A percentile compares a stretch with the other conserved stretches of the same genome.
These are phyloP conservation scores for Scatophagus argus DNA, from an alignment of 2,113 vertebrate species.

Conservation along the genomic window DNA sequence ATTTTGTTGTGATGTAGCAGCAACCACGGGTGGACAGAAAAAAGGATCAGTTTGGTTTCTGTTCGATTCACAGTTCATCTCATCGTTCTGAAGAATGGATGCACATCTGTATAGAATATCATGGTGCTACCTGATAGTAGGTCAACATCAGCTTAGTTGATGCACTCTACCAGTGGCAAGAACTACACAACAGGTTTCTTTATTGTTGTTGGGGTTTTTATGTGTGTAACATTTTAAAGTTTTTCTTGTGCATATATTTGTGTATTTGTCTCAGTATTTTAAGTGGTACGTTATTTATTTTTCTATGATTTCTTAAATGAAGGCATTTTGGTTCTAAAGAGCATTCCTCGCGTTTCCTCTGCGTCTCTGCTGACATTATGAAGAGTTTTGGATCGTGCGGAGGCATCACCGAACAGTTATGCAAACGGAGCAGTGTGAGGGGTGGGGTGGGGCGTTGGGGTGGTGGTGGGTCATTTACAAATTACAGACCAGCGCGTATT, in stretches of 20 bases:
- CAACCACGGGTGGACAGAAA: conserved; percentile 19
- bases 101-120: conserved; percentile 48
- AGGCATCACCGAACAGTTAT: conserved; percentile 15
- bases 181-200: conserved; percentile 69
- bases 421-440: conserved; percentile 20
- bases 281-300: conserved; percentile 82
- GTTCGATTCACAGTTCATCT: conserved; percentile 45
- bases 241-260: conserved; percentile 72
- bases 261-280: conserved; percentile 79
- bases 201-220: conserved; percentile 63
- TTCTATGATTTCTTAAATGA: conserved; percentile 80
- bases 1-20: conserved; percentile 48
- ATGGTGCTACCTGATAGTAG: conserved; percentile 61
- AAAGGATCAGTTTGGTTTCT: conserved; percentile 37
- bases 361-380: conserved; percentile 27
- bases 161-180: conserved; percentile 50
- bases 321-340: conserved; percentile 77
- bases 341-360: conserved; percentile 81
- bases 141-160: conserved; percentile 42
- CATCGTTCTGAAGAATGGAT: conserved; percentile 27
- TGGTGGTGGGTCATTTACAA: too few species aligned
- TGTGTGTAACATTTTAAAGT: conserved; percentile 46
- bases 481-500: conserved; percentile 28
- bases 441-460: too few species aligned
- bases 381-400: conserved; percentile 18